Evolutionary conservation across 2,797 vertebrate genomes (phyloP).

Genomic region (Tiaroga cobitis): DNA sequence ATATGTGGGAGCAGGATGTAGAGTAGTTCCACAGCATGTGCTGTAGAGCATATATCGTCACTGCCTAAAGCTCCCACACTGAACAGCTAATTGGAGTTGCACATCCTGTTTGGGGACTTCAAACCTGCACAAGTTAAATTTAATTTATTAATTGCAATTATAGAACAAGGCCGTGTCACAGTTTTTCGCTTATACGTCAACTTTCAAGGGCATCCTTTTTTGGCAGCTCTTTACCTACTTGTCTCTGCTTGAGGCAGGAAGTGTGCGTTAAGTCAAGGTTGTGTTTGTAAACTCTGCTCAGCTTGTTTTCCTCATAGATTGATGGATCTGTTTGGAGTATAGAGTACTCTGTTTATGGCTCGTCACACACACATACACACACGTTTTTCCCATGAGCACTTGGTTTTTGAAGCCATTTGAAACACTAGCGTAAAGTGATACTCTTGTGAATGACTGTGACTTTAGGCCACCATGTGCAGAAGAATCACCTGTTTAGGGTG

Average conservation of each 20-base stretch:
- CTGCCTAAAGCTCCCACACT: slow-evolving; percentile 52
- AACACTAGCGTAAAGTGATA: slow-evolving; percentile 9
- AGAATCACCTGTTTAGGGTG: background rate
- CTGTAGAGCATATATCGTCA: slow-evolving; percentile 53
- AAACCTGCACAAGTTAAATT: slow-evolving; percentile 67
- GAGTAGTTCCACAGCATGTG: slow-evolving; percentile 56
- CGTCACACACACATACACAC: background rate
- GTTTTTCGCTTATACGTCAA: slow-evolving; percentile 48
- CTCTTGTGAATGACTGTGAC: slow-evolving; percentile 9
- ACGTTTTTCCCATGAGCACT: slow-evolving; percentile 27
- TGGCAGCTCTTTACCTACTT: slow-evolving; percentile 28
- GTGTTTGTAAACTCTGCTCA: slow-evolving; percentile 27
- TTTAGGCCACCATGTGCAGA: background rate
- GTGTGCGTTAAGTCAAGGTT: background rate
- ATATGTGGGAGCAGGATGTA: slow-evolving; percentile 57
- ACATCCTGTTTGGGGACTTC: slow-evolving; percentile 69
- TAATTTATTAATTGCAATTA: slow-evolving; percentile 62
- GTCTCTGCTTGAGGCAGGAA: background rate
- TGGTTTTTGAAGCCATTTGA: slow-evolving; percentile 14
- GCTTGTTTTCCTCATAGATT: slow-evolving; percentile 36
- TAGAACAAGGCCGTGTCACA: slow-evolving; percentile 67
- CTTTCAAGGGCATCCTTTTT: slow-evolving; percentile 64
- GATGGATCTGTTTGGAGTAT: slow-evolving; percentile 27
- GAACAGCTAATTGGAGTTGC: slow-evolving; percentile 68
- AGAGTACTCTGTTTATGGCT: background rate